Percentiles rank a stretch among this genome's conserved stretches.
These are phyloP conservation scores for Drosophila macrospina DNA, from an alignment of 2,888 invertebrate species.

Conservation along the genomic window DNA sequence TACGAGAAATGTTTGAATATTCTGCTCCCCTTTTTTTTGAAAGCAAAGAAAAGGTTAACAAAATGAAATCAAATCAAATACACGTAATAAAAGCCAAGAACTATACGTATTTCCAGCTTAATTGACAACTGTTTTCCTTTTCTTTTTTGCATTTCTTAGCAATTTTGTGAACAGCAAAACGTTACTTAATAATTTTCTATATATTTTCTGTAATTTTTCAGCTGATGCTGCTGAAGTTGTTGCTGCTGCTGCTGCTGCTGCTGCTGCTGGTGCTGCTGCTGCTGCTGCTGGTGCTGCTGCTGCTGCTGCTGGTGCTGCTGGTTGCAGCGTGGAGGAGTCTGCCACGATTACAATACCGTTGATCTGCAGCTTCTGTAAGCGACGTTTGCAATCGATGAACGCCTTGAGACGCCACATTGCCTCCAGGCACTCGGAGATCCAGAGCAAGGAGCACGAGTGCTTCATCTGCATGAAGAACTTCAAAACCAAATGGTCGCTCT, in stretches of 20 bases:
- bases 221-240: no score
- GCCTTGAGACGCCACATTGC: slow-evolving; percentile 83
- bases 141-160: no score
- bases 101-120: slow-evolving; percentile 58
- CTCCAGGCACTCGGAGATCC: slow-evolving; percentile 83
- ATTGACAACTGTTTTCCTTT: slow-evolving; percentile 19
- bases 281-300: not conserved
- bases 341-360: slow-evolving; percentile 54
- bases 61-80: slow-evolving; percentile 39
- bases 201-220: no score
- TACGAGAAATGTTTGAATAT: slow-evolving; percentile 8
- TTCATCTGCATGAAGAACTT: slow-evolving; percentile 83
- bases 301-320: not conserved
- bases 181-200: no score
- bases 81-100: slow-evolving; percentile 51
- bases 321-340: slow-evolving; percentile 40
- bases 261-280: no score
- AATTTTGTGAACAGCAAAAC: no score
- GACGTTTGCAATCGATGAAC: slow-evolving; percentile 83
- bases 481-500: slow-evolving; percentile 85
- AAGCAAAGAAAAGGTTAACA: slow-evolving; percentile 13
- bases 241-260: not conserved
- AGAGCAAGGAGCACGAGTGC: slow-evolving; percentile 82
- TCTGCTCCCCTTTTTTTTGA: slow-evolving; percentile 18
- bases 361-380: slow-evolving; percentile 81